Evolutionary conservation across 1,140 invertebrate species (phyloP).

Genomic region (Periplaneta americana): DNA sequence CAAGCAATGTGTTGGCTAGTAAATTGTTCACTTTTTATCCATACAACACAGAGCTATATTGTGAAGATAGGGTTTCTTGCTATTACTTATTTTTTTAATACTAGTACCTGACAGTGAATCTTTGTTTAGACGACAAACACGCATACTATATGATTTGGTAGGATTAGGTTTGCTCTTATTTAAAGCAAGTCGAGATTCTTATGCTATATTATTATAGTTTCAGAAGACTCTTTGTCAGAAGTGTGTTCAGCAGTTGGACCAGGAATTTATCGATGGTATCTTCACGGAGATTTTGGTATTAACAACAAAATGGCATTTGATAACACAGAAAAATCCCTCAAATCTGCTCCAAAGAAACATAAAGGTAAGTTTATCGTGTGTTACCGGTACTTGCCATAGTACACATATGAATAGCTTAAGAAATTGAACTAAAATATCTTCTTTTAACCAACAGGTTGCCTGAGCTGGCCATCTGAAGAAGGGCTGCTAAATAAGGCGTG

Average conservation of each 20-base stretch:
- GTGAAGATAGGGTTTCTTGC: too few relatives aligned
- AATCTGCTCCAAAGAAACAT: background rate
- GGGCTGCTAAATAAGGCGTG: slow-evolving; percentile 37
- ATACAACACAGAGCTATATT: too few relatives aligned
- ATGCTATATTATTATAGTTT: too few relatives aligned
- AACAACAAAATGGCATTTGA: background rate
- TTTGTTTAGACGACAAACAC: too few relatives aligned
- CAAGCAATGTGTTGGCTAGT: too few relatives aligned
- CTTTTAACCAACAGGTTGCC: slow-evolving; percentile 16
- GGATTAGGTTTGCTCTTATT: too few relatives aligned
- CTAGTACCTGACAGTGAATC: too few relatives aligned
- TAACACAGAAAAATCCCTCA: background rate
- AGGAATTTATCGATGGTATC: background rate
- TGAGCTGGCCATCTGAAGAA: slow-evolving; percentile 25
- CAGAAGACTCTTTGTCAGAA: background rate
- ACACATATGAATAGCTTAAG: background rate
- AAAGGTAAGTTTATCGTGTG: background rate
- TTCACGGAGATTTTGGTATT: background rate
- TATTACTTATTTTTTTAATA: too few relatives aligned
- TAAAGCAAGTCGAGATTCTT: too few relatives aligned
- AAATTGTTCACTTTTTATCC: too few relatives aligned
- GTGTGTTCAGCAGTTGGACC: background rate
- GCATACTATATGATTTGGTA: too few relatives aligned
- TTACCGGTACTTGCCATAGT: too few relatives aligned
- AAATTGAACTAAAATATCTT: background rate